Base-by-base conservation (phyloP, 1,140 invertebrate genomes). In the Proales similis region DNA sequence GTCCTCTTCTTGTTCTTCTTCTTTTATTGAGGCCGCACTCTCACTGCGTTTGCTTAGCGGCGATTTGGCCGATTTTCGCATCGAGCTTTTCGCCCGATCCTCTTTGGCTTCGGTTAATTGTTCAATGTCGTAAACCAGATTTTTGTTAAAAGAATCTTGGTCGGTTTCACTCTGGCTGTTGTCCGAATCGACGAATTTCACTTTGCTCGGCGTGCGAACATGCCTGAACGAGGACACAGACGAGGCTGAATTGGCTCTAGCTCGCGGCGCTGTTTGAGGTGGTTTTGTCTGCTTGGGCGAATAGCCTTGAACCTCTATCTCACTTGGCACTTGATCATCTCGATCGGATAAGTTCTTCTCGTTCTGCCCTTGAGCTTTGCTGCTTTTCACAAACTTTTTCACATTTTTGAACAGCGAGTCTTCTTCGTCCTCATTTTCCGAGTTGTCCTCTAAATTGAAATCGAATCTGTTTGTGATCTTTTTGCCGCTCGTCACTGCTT, bases 361-460 rank as follows among this genome's bases (percentile, higher is more conserved):
- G 12, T 30, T 57, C 51, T 11, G 51, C 1, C 36, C 30, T 26
- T 6, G 51, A 39, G 11, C 45, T 57, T 24, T 36, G 9, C 9
- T 14, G 33, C 33, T 36, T 57, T 57, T 57, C 2, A 57, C 20
- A 43, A 57, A 57, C 19, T 57, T 57, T 12, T 39, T 57, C 2
- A 57, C 6, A 42, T 57, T 42, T 57, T 57, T 57, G 19, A 57
- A 57, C 12, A 57, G 24, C 14, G 51, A 57, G 29, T 57, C 51
- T 12, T 57, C 51, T 11, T 57, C 51, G 39, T 57, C 51, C 7
- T 57, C 32, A 1, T 38, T 42, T 42, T 57, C 51, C 19, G 39
- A 36, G 20, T 2, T 27, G 9, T 42, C 51, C 7, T 42, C 32
- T 22, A 42, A 57, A 39, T 42, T 36, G 14, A 14, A 36, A 36